Evolutionary conservation across 2,888 invertebrate genomes (phyloP), one percentile per base, ranked within the genome.

Genomic region (Scaptomyza cyrtandrae): DNA sequence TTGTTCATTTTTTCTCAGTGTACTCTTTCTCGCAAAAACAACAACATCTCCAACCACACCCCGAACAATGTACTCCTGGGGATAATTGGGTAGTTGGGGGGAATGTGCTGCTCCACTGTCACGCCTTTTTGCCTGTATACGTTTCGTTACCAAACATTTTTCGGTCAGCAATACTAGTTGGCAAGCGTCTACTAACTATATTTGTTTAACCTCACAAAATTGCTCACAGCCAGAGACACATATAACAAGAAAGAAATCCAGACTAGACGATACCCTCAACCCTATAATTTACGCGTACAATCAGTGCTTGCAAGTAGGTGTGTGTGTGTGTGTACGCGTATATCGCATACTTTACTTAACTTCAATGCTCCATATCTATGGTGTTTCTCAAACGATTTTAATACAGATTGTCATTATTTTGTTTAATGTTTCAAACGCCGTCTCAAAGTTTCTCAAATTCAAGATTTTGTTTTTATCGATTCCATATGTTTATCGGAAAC

Each of bases 121-220:
- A 58, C 55, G 46, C 61, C 56, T 57, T 39, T 46, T 29, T 45
- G 65, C 41, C 54, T 37, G 37, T 48, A 31, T 29, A 19, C 59
- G 50, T 69, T 77, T 57, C 61, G 65, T 68, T 66, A 70, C 60
- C 67, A 71, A 66, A 65, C 16, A 16, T 55, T 56, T 77, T 67
- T 66, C 74, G 78, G 78, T 81, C 78, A 70, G 63, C 65, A 64
- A 68, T 65, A n/a, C n/a, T n/a, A 76, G 66, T 43, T 68, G n/a
- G 45, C 50, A 35, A 57, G 41, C 49, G 64, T 53, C 63, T 39
- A 54, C 71, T 71, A 78, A 85, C 87, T 76, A 65, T 87, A 88
- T 85, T 85, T 85, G 82, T 64, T 78, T 86, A 85, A 68, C 75
- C 75, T 62, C 61, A 54, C 59, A 59, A 27, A 45, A 37, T 67